Conservation (phyloP, 2,888 invertebrate species). For the Sinelater perroti region DNA sequence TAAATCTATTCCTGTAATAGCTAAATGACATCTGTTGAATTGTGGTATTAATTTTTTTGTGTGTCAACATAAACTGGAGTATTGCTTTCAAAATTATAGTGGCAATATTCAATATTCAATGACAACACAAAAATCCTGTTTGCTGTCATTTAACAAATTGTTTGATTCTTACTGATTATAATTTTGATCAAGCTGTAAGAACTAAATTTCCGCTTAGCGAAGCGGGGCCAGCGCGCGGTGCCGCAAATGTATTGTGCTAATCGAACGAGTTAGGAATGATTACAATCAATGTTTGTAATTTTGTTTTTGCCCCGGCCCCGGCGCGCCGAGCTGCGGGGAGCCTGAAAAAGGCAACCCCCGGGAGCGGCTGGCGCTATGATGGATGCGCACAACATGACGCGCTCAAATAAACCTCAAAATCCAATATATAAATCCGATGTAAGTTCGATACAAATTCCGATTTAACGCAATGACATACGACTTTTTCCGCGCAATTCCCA, state of each 20-base stretch:
- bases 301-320: conserved; percentile 9
- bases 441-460: conserved; percentile 42
- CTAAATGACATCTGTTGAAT: too few species aligned
- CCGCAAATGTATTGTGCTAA: conserved; percentile 24
- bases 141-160: too few species aligned
- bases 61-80: too few species aligned
- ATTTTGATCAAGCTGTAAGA: too few species aligned
- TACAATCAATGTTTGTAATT: conserved; percentile 33
- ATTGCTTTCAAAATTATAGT: too few species aligned
- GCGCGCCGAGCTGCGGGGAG: conserved; percentile 15
- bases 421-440: conserved; percentile 44
- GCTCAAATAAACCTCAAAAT: conserved; percentile 44
- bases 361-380: conserved; percentile 28
- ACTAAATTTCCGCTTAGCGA: neutral
- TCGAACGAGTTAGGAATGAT: conserved; percentile 21
- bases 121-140: too few species aligned
- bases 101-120: too few species aligned
- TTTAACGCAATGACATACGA: conserved; percentile 46
- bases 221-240: conserved; percentile 12
- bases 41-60: too few species aligned
- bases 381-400: conserved; percentile 40
- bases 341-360: conserved; percentile 28
- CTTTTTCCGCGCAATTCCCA: conserved; percentile 43
- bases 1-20: too few species aligned
- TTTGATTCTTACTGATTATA: too few species aligned